phyloP scores from a whole-genome alignment of 2,888 invertebrate genomes.

The Carabus problematicus region DNA sequence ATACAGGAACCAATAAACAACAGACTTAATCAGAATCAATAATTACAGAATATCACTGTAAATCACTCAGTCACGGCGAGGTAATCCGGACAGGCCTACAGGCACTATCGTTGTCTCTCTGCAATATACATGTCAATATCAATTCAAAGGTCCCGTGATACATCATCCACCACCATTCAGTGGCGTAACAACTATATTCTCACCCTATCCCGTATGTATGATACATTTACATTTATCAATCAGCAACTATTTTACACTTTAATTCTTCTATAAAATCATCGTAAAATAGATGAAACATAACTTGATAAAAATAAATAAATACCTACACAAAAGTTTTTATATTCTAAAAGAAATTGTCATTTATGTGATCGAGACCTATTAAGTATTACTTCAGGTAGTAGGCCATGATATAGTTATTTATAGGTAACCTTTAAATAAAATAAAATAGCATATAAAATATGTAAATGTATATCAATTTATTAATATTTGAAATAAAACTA shows the following conservation, averaged over 20 bases:
- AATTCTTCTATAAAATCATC: neutral
- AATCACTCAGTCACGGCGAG: constrained; percentile 26
- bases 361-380: too few species aligned
- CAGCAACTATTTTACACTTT: neutral
- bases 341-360: too few species aligned
- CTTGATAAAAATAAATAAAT: too few species aligned
- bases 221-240: neutral
- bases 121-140: constrained; percentile 42
- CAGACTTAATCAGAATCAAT: constrained; percentile 42
- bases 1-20: constrained; percentile 37
- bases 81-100: constrained; percentile 36
- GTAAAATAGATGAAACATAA: too few species aligned
- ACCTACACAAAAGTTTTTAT: too few species aligned
- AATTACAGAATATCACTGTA: constrained; percentile 42
- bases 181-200: constrained; percentile 8
- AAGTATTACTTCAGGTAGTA: too few species aligned
- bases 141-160: constrained; percentile 40
- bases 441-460: too few species aligned
- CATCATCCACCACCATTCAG: constrained; percentile 13
- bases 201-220: too few species aligned
- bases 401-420: too few species aligned
- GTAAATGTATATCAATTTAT: too few species aligned
- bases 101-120: constrained; percentile 14
- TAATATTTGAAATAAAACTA: too few species aligned
- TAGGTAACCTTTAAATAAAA: too few species aligned